A percentile compares a stretch with the other conserved stretches of the same genome.
These are phyloP conservation scores for Mustela nigripes DNA, from an alignment of 2,113 vertebrate species.

Conservation along the genomic window DNA sequence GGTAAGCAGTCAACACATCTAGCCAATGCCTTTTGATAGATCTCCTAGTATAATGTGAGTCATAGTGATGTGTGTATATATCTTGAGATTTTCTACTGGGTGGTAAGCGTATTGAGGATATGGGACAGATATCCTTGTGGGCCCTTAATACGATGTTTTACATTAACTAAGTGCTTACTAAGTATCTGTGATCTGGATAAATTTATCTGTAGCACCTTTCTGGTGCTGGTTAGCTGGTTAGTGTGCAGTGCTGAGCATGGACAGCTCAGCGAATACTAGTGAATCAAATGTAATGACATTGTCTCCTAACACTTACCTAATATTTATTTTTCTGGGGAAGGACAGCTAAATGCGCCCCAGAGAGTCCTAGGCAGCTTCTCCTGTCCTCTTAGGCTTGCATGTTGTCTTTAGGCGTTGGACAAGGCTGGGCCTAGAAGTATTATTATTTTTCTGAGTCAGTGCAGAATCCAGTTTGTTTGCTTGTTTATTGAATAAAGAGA, in stretches of 20 bases:
- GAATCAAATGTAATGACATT: neutral
- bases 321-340: conserved; percentile 5
- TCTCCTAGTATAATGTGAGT: neutral
- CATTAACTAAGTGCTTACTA: neutral
- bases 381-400: neutral
- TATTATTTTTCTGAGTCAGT: neutral
- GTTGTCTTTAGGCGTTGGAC: neutral
- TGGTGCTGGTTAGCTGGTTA: neutral
- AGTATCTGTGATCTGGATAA: neutral
- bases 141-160: neutral
- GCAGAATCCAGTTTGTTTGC: neutral
- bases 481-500: neutral
- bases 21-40: neutral
- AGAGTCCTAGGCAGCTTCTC: neutral
- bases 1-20: neutral
- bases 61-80: neutral
- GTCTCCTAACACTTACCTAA: neutral
- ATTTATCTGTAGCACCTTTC: neutral
- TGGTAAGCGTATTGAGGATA: neutral
- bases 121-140: neutral
- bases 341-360: neutral
- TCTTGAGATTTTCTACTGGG: conserved; percentile 5
- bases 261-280: neutral
- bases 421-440: neutral
- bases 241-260: neutral